Percentiles rank a stretch among this genome's conserved stretches.
Evolutionary conservation across 2,113 vertebrate species (phyloP).

Genomic region (Brachyhypopomus gauderio): DNA sequence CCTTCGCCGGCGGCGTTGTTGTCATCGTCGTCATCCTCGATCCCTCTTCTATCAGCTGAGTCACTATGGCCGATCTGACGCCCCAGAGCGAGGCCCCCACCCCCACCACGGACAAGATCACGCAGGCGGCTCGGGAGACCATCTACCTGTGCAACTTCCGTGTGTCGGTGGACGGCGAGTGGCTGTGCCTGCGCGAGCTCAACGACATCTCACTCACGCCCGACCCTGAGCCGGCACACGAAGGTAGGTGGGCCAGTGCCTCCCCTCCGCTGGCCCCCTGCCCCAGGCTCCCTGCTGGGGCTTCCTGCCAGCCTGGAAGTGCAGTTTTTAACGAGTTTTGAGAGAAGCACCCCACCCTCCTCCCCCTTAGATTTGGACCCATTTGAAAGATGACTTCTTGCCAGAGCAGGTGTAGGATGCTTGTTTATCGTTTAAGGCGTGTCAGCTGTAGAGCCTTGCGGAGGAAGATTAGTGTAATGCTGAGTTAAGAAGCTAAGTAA

Average conservation of each 20-base stretch:
- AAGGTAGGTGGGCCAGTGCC: conserved; percentile 80
- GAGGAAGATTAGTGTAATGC: not conserved
- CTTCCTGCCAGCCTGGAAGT: conserved; percentile 36
- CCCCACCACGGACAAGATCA: conserved; percentile 99
- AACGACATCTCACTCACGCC: conserved; percentile 99
- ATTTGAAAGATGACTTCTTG: not conserved
- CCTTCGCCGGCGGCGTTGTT: conserved; percentile 58
- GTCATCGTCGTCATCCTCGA: conserved; percentile 34
- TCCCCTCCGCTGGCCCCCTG: conserved; percentile 26
- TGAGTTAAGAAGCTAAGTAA: not conserved
- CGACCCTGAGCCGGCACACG: conserved; percentile 95
- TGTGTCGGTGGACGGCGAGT: conserved; percentile 98
- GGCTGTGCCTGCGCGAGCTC: conserved; percentile 97
- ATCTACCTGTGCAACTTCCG: conserved; percentile 99
- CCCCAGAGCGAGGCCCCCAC: conserved; percentile 97
- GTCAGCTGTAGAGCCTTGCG: not conserved
- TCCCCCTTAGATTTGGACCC: not conserved
- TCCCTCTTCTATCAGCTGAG: conserved; percentile 86
- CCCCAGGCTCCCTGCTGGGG: not conserved
- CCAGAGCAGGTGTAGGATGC: not conserved
- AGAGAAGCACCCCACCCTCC: not conserved
- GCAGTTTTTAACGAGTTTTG: conserved; percentile 30
- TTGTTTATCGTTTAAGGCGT: conserved; percentile 23
- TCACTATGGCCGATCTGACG: conserved; percentile 99
- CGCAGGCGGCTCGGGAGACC: conserved; percentile 98